Evolutionary conservation across 2,888 invertebrate species (phyloP).

Genomic region (Oithona nana): DNA sequence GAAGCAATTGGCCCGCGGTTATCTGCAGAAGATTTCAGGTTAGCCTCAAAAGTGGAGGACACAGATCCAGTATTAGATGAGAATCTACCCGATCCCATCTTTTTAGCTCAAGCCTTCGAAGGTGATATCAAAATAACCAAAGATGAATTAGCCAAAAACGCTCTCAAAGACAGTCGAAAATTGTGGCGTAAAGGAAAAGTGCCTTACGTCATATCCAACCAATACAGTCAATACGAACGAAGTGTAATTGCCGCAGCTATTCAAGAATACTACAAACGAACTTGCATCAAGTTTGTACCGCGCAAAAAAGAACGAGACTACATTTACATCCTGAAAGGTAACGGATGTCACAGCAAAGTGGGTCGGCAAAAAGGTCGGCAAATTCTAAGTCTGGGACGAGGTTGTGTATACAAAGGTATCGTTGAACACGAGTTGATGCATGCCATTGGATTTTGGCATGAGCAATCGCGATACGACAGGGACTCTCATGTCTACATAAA

Average conservation of each 20-base stretch:
- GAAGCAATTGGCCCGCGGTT: too few relatives aligned
- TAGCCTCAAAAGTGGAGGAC: too few relatives aligned
- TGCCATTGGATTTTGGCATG: conserved; percentile 32
- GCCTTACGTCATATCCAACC: conserved; percentile 26
- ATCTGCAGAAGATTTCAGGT: too few relatives aligned
- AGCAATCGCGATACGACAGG: conserved; percentile 31
- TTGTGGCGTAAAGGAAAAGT: conserved; percentile 24
- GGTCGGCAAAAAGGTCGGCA: conserved; percentile 34
- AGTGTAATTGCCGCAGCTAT: conserved; percentile 31
- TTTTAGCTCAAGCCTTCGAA: too few relatives aligned
- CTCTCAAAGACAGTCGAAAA: conserved; percentile 22
- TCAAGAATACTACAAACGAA: conserved; percentile 29
- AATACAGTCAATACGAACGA: conserved; percentile 23
- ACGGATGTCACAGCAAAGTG: conserved; percentile 33
- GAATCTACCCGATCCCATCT: too few relatives aligned
- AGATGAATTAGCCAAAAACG: too few relatives aligned
- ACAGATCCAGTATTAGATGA: too few relatives aligned
- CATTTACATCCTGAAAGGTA: conserved; percentile 25
- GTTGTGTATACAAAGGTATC: conserved; percentile 21
- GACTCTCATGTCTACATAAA: conserved; percentile 28
- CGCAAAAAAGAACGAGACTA: conserved; percentile 24
- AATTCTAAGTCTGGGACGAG: conserved; percentile 28
- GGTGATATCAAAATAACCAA: too few relatives aligned
- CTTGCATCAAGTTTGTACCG: conserved; percentile 25
- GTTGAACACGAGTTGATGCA: conserved; percentile 33